Base-by-base conservation (phyloP, 92 coral and sea anemone species). In the Epizoanthus fatuus region DNA sequence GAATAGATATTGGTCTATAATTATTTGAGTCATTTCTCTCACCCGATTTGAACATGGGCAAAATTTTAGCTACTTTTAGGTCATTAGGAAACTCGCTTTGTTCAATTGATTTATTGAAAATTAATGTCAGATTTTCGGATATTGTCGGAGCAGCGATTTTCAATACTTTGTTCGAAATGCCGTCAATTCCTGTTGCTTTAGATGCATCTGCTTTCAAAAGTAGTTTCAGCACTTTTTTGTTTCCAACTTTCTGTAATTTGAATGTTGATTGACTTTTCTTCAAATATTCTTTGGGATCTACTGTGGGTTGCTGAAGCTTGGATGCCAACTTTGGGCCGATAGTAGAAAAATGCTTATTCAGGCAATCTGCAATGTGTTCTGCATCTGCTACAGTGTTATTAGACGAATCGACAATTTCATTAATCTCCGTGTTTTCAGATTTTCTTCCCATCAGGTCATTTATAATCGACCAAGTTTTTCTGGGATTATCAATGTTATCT, bases 271-370 rank as follows among this genome's bases (percentile, higher is more conserved):
- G 17, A 42, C 42, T 17, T 65, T 63, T 80, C 52, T 14, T 80
- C n/a, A 80, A n/a, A 59, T 80, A 80, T 63, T 80, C 85, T 65
- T 32, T 80, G 69, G 13, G 69, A 17, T 47, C 63, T 35, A 42
- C 67, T 38, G 79, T 20, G 39, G 81, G 45, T 20, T 65, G 51
- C 53, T 59, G 81, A 71, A 73, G 73, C 60, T 84, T 63, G 38
- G 88, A 84, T 72, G 81, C 88, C 13, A 84, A 60, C 16, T 75
- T 74, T 11, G 88, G 88, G 56, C 81, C 82, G 15, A 68, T 82
- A 11, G 32, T 39, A 22, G 86, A 64, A 29, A 82, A 82, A 52
- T 82, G 78, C 22, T 25, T 42, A 68, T 82, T 68, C 37, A 82
- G 45, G 38, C n/a, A 12, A 45, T 82, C 67, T 67, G 86, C 86